These are phyloP conservation scores for Holcopasites calliopsidis DNA, from an alignment of 1,140 invertebrate genomes.

Conservation along the genomic window DNA sequence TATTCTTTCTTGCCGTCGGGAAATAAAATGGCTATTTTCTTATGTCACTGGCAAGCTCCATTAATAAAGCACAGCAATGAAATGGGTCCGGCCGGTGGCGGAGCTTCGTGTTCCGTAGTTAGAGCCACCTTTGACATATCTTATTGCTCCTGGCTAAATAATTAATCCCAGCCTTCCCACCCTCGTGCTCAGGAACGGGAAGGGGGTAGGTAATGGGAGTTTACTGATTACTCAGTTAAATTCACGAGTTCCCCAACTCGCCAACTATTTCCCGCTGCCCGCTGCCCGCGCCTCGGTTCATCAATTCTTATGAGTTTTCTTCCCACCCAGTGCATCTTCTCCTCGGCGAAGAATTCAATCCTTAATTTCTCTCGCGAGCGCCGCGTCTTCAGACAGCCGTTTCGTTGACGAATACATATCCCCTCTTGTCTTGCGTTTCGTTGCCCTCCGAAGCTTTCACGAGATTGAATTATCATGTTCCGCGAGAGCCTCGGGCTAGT, in stretches of 20 bases:
- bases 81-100: background rate
- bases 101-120: conserved; percentile 22
- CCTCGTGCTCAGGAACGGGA: too few relatives aligned
- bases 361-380: background rate
- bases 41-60: conserved; percentile 36
- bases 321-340: background rate
- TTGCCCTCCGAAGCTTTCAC: background rate
- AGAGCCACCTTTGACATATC: conserved; percentile 44
- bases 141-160: conserved; percentile 48
- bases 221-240: conserved; percentile 55
- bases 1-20: conserved; percentile 21
- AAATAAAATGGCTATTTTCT: conserved; percentile 39
- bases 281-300: conserved; percentile 31
- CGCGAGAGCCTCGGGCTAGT: too few relatives aligned
- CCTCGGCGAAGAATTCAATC: background rate
- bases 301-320: conserved; percentile 51
- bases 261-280: conserved; percentile 21
- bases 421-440: background rate
- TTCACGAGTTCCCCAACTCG: conserved; percentile 45
- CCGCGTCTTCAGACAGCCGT: too few relatives aligned
- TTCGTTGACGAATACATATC: background rate
- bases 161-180: conserved; percentile 18
- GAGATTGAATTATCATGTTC: background rate
- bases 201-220: conserved; percentile 39
- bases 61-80: conserved; percentile 40